Conservation (phyloP, 2,113 vertebrate genomes). For the Todiramphus chloris region DNA sequence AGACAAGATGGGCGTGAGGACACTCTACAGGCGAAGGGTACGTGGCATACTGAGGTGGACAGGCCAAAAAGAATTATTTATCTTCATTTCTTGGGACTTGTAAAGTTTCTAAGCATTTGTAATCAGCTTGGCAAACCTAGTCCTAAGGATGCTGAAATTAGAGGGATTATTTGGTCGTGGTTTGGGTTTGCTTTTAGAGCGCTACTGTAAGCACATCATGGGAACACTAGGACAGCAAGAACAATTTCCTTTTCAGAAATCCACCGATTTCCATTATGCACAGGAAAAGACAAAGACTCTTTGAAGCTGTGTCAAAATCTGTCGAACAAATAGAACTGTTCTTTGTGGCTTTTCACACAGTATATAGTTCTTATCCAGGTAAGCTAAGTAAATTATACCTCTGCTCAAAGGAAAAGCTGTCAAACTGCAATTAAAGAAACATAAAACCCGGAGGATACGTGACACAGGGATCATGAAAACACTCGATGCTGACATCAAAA, state of each 20-base stretch:
- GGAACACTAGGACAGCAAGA: not conserved
- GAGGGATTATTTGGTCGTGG: not conserved
- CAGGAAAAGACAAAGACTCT: not conserved
- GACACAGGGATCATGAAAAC: not conserved
- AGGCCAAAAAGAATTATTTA: not conserved
- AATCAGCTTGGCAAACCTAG: not conserved
- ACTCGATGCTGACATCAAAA: not conserved
- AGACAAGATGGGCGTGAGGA: accelerated
- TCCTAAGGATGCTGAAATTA: not conserved
- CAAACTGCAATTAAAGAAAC: not conserved
- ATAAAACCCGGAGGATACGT: not conserved
- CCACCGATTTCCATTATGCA: not conserved
- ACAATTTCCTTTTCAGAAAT: not conserved
- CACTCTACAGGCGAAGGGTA: accelerated
- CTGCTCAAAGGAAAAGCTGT: not conserved
- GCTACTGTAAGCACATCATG: not conserved
- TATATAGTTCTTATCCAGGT: not conserved
- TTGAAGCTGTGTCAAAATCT: not conserved
- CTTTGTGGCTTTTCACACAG: not conserved
- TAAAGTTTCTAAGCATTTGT: not conserved
- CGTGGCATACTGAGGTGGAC: not conserved
- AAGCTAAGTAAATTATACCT: not conserved
- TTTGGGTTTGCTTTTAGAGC: not conserved
- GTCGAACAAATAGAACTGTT: not conserved
- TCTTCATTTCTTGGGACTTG: not conserved